These are phyloP conservation scores for Caenorhabditis tropicalis DNA, from an alignment of 1,140 invertebrate species.

Conservation along the genomic window DNA sequence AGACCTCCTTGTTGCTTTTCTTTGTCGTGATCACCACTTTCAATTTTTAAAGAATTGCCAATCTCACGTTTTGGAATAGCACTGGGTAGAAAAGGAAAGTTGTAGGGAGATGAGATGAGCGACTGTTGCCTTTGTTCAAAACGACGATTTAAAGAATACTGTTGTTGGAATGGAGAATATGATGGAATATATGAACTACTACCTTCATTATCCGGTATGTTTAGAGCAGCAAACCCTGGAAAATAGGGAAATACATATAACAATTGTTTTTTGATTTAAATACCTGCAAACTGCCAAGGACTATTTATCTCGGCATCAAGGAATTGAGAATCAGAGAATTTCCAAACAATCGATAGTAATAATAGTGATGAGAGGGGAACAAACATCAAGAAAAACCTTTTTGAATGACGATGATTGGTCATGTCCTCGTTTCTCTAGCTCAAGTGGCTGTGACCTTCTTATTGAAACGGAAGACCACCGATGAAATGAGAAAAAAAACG, in stretches of 20 bases:
- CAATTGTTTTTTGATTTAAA: neutral
- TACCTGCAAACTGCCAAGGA: conserved; percentile 22
- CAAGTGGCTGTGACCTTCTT: conserved; percentile 40
- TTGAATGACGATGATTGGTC: neutral
- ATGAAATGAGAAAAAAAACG: neutral
- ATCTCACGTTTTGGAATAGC: conserved; percentile 28
- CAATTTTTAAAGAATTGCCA: conserved; percentile 26
- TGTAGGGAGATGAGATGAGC: neutral
- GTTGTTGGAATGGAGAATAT: neutral
- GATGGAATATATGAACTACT: neutral
- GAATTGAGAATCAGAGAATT: neutral
- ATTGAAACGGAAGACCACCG: no score
- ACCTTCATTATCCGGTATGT: neutral
- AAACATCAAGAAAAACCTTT: neutral
- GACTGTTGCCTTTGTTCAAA: neutral
- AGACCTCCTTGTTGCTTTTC: conserved; percentile 18
- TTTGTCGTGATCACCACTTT: neutral
- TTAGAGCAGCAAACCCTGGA: conserved; percentile 1
- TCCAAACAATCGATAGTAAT: neutral
- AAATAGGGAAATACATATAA: neutral
- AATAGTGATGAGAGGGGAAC: neutral
- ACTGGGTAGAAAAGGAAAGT: neutral
- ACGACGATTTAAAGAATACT: neutral
- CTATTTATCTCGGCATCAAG: neutral
- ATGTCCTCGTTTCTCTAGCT: neutral